These are phyloP conservation scores for Meloe dianella DNA, from an alignment of 2,888 invertebrate species.

Conservation along the genomic window DNA sequence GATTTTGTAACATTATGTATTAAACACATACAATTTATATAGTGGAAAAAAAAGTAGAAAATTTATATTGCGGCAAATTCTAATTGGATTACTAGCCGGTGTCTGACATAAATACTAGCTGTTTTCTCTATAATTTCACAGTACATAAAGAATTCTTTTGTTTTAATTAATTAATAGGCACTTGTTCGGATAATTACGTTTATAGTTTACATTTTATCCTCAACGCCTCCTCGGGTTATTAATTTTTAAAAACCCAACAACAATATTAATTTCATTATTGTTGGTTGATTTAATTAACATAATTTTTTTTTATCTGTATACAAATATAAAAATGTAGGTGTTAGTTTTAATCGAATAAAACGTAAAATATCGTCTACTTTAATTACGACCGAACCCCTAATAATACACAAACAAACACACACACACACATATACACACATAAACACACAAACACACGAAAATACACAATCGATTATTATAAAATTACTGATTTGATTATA, in stretches of 20 bases:
- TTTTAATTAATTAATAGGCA: conserved; percentile 55
- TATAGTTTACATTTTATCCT: conserved; percentile 50
- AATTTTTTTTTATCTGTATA: background rate
- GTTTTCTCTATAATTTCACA: conserved; percentile 56
- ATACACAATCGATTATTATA: conserved; percentile 18
- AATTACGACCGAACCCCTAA: conserved; percentile 12
- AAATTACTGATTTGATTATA: conserved; percentile 22
- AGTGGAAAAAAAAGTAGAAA: background rate
- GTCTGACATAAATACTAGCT: conserved; percentile 42
- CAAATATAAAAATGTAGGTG: background rate
- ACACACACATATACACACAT: background rate
- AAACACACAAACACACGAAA: background rate
- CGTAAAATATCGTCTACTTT: background rate
- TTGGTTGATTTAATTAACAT: background rate
- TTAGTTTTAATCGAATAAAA: background rate
- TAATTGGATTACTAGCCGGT: conserved; percentile 47
- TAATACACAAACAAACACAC: background rate
- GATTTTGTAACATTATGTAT: background rate
- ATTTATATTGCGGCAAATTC: conserved; percentile 18
- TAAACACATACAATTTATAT: background rate
- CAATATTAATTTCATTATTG: no score
- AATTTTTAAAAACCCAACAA: conserved; percentile 39
- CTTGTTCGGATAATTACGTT: conserved; percentile 55
- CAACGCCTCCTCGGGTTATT: conserved; percentile 46
- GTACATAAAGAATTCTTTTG: conserved; percentile 55